These are phyloP conservation scores for Belgica antarctica DNA, from an alignment of 2,888 invertebrate species.

Conservation along the genomic window DNA sequence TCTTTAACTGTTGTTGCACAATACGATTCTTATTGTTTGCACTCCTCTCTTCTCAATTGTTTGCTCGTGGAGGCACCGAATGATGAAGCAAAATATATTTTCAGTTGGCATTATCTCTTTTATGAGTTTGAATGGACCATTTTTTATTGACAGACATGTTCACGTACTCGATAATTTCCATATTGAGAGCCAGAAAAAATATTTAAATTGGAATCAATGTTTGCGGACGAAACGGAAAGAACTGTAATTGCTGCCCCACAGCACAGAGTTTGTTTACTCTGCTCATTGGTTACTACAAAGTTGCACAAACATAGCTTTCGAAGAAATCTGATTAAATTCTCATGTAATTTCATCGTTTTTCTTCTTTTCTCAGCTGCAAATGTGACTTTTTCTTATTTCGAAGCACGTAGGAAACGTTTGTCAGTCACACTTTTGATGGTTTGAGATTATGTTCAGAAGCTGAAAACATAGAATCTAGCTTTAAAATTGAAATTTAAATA, in stretches of 20 bases:
- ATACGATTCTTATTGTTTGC: slow-evolving; percentile 13
- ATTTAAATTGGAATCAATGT: slow-evolving; percentile 14
- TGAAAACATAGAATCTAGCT: too few species aligned
- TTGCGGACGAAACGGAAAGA: neutral
- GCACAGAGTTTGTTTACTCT: neutral
- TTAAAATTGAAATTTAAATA: too few species aligned
- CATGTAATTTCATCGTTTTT: slow-evolving; percentile 4
- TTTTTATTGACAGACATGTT: slow-evolving; percentile 37
- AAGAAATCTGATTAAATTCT: slow-evolving; percentile 19
- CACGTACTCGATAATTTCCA: too few species aligned
- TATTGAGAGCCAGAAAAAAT: neutral
- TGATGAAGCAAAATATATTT: slow-evolving; percentile 27
- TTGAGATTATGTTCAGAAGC: too few species aligned
- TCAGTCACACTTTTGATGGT: too few species aligned
- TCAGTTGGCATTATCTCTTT: slow-evolving; percentile 31
- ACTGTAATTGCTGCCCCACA: slow-evolving; percentile 12
- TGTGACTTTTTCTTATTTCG: neutral
- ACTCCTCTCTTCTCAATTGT: neutral
- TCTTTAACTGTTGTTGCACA: neutral
- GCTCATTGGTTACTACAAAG: slow-evolving; percentile 6
- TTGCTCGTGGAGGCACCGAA: neutral
- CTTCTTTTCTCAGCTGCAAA: neutral
- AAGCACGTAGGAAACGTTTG: neutral
- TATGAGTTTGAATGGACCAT: slow-evolving; percentile 37
- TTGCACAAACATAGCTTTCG: slow-evolving; percentile 4